These are phyloP conservation scores for Reinhardtius hippoglossoides DNA, from an alignment of 2,113 vertebrate species.

Conservation along the genomic window DNA sequence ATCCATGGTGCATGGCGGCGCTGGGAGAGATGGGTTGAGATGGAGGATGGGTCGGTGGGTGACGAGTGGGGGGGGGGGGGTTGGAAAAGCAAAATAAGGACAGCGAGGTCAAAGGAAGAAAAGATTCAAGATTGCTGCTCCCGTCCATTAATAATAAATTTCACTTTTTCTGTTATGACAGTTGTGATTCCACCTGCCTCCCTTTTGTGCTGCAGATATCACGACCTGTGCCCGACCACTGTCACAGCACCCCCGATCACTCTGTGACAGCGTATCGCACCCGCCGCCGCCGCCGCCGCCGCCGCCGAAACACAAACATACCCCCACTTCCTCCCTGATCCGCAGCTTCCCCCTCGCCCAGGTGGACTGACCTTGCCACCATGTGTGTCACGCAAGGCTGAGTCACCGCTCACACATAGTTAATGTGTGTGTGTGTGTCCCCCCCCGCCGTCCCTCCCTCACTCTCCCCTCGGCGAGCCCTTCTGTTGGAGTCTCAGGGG, in stretches of 20 bases:
- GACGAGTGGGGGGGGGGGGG: background rate
- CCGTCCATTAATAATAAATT: slow-evolving; percentile 50
- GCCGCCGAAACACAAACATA: slow-evolving; percentile 1
- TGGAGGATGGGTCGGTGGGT: background rate
- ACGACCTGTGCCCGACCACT: slow-evolving; percentile 28
- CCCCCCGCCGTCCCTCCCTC: no score
- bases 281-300: background rate
- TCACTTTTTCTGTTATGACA: slow-evolving; percentile 37
- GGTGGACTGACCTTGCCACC: slow-evolving; percentile 50
- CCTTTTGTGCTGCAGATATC: slow-evolving; percentile 7
- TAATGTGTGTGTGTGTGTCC: slow-evolving; percentile 17
- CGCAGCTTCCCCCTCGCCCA: slow-evolving; percentile 18
- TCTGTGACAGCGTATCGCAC: slow-evolving; percentile 21
- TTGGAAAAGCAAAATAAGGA: background rate
- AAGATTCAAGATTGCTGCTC: slow-evolving; percentile 19
- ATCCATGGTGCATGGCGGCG: slow-evolving; percentile 23
- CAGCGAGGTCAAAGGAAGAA: background rate
- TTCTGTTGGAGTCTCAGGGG: no score
- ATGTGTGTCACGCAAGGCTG: slow-evolving; percentile 40
- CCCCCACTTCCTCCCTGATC: slow-evolving; percentile 20
- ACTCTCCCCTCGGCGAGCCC: no score
- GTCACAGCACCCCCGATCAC: slow-evolving; percentile 40
- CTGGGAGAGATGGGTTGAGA: slow-evolving; percentile 13
- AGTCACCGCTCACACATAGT: slow-evolving; percentile 47
- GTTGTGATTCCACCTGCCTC: slow-evolving; percentile 18